These are phyloP conservation scores for Leptinotarsa peninsularis DNA, from an alignment of 2,888 invertebrate genomes.

Conservation along the genomic window DNA sequence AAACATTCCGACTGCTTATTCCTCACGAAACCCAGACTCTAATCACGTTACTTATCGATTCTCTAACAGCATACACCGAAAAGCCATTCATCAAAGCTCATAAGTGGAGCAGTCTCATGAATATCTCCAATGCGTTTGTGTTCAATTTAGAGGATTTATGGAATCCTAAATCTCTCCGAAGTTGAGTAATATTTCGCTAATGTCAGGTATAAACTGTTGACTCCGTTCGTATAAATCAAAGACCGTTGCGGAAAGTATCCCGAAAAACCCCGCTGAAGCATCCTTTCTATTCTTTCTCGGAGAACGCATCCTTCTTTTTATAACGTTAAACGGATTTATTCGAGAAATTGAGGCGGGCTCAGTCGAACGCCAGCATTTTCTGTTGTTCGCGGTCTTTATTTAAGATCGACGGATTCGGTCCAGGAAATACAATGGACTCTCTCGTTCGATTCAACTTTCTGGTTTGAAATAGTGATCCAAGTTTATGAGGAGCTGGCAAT, in stretches of 20 bases:
- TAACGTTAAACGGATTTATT: constrained; percentile 45
- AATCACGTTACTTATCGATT: neutral
- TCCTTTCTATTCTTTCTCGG: constrained; percentile 10
- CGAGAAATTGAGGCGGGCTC: constrained; percentile 34
- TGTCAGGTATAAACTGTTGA: constrained; percentile 30
- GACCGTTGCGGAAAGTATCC: constrained; percentile 14
- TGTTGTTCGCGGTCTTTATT: constrained; percentile 18
- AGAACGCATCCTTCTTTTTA: constrained; percentile 38
- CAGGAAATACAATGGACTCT: neutral
- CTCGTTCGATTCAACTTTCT: neutral
- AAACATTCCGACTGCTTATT: neutral
- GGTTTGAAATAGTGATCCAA: too few relatives aligned
- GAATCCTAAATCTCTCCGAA: constrained; percentile 28
- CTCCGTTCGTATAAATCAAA: constrained; percentile 24
- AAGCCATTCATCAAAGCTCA: constrained; percentile 15
- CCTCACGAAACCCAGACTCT: neutral
- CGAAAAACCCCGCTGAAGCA: constrained; percentile 19
- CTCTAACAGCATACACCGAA: neutral
- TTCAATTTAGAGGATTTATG: constrained; percentile 32
- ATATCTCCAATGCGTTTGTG: constrained; percentile 26
- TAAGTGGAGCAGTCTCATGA: constrained; percentile 23
- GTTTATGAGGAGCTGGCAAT: too few relatives aligned
- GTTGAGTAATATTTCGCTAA: constrained; percentile 33
- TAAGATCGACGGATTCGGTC: neutral
- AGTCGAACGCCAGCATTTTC: constrained; percentile 9